phyloP scores from a whole-genome alignment of 2,113 vertebrate species.

The Atractosteus spatula region DNA sequence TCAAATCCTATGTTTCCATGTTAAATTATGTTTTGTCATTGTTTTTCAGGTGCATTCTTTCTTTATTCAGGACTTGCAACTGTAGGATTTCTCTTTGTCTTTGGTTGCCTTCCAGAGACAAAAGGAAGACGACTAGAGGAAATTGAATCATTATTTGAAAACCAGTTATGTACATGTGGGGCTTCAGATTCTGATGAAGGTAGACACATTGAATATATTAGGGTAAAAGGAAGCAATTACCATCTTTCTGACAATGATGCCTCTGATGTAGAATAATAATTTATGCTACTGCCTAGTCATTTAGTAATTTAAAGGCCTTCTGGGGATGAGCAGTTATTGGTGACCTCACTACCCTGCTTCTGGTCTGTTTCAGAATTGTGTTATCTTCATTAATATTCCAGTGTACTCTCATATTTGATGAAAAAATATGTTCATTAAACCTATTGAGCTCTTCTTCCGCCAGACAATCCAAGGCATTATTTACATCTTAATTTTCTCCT shows the following conservation, averaged over 20 bases:
- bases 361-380: constrained; percentile 60
- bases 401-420: neutral
- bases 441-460: neutral
- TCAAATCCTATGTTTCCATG: too few species aligned
- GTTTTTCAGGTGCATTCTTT: constrained; percentile 86
- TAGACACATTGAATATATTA: constrained; percentile 95
- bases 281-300: constrained; percentile 48
- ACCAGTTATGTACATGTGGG: constrained; percentile 88
- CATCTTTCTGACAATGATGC: constrained; percentile 98
- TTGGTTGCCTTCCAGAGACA: constrained; percentile 94
- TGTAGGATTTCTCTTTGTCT: constrained; percentile 85
- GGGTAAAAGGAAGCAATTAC: constrained; percentile 97
- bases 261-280: constrained; percentile 87
- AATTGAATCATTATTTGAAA: constrained; percentile 92
- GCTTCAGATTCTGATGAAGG: constrained; percentile 87
- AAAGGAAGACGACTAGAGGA: constrained; percentile 93
- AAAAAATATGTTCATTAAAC: neutral
- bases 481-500: neutral
- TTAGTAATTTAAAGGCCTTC: constrained; percentile 59
- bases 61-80: constrained; percentile 86
- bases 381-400: constrained; percentile 35
- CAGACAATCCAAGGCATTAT: neutral
- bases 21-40: constrained; percentile 28
- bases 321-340: constrained; percentile 54
- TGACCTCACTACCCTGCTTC: constrained; percentile 67